A percentile compares a stretch with the other conserved stretches of the same genome.
Conservation (phyloP, 2,113 vertebrate species). For the Nyctibius bracteatus region DNA sequence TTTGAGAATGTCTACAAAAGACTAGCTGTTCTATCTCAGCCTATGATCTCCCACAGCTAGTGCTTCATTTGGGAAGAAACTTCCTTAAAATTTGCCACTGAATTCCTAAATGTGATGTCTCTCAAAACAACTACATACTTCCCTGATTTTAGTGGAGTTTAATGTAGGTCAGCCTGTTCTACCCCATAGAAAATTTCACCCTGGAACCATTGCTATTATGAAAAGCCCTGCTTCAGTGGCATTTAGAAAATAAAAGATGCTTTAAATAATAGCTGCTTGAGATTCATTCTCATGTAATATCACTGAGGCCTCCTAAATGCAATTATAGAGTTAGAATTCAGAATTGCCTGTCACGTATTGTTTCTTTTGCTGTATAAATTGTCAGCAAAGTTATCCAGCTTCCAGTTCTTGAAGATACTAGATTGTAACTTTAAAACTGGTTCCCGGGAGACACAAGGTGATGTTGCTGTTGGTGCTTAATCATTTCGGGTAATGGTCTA, state of each 20-base stretch:
- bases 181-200: neutral
- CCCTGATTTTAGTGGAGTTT: neutral
- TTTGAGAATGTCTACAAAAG: neutral
- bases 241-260: constrained; percentile 18
- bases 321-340: neutral
- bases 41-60: neutral
- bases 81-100: neutral
- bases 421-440: neutral
- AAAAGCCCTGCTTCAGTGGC: neutral
- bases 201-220: neutral
- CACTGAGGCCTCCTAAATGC: neutral
- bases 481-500: neutral
- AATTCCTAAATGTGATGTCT: neutral
- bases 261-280: constrained; percentile 33
- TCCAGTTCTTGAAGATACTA: neutral
- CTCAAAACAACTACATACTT: neutral
- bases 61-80: neutral
- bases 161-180: neutral
- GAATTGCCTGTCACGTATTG: neutral
- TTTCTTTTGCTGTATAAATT: neutral
- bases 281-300: neutral
- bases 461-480: neutral
- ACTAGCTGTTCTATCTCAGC: neutral
- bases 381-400: neutral
- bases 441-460: neutral